Evolutionary conservation across 2,888 invertebrate species (phyloP).

Genomic region (Epinotia brunnichana): DNA sequence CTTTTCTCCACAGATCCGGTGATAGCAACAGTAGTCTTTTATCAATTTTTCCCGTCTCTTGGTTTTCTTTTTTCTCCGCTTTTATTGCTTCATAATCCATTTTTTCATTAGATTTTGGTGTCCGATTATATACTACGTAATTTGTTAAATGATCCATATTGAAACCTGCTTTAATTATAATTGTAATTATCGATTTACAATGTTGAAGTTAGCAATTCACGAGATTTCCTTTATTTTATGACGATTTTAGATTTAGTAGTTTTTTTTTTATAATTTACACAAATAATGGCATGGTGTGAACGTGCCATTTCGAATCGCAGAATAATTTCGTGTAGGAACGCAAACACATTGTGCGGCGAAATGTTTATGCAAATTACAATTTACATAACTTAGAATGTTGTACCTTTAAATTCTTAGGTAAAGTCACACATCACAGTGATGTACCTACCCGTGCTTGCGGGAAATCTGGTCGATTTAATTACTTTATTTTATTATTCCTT

Average conservation of each 20-base stretch:
- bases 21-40: constrained; percentile 70
- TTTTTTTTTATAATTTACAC: constrained; percentile 44
- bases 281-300: constrained; percentile 50
- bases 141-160: constrained; percentile 73
- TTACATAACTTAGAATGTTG: constrained; percentile 55
- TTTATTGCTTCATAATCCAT: constrained; percentile 71
- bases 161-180: constrained; percentile 18
- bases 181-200: neutral
- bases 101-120: constrained; percentile 63
- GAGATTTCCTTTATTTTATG: neutral
- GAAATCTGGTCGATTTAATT: constrained; percentile 4
- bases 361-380: constrained; percentile 70
- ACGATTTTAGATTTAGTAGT: no score
- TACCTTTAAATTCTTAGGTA: constrained; percentile 44
- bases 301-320: constrained; percentile 50
- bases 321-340: constrained; percentile 53
- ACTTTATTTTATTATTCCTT: neutral
- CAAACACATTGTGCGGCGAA: constrained; percentile 52
- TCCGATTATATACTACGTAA: constrained; percentile 73
- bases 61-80: constrained; percentile 59
- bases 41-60: constrained; percentile 59
- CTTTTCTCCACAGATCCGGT: constrained; percentile 64
- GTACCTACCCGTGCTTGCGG: neutral
- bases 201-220: neutral
- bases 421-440: constrained; percentile 21